Evolutionary conservation across 1,140 invertebrate species (phyloP).

Genomic region (Panonychus citri): DNA sequence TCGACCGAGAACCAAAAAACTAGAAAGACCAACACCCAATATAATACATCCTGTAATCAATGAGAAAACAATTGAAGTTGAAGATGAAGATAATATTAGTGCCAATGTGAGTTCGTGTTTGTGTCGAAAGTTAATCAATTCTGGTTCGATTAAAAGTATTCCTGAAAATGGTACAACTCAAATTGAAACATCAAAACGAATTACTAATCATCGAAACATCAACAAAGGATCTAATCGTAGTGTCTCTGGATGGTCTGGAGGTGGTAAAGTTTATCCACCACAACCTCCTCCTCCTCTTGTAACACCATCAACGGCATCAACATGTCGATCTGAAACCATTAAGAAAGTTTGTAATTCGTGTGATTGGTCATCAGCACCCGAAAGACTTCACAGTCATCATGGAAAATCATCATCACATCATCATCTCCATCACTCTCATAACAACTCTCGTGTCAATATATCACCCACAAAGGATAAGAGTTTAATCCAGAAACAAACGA

Average conservation of each 20-base stretch:
- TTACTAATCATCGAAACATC: too few species aligned
- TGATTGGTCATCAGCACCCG: conserved; percentile 29
- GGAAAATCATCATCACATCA: background rate
- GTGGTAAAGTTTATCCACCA: too few species aligned
- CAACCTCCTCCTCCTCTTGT: background rate
- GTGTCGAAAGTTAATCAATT: too few species aligned
- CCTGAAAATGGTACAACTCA: too few species aligned
- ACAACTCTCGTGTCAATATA: too few species aligned
- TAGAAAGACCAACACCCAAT: conserved; percentile 13
- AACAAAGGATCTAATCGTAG: too few species aligned
- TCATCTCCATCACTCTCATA: too few species aligned
- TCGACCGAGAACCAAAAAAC: conserved; percentile 12
- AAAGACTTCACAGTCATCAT: conserved; percentile 33
- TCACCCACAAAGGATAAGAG: too few species aligned
- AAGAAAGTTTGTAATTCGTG: conserved; percentile 32
- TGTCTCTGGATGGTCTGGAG: too few species aligned
- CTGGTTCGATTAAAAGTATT: too few species aligned
- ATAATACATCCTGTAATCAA: conserved; percentile 13
- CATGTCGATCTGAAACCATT: conserved; percentile 13
- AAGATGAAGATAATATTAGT: conserved; percentile 5
- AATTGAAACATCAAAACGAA: too few species aligned
- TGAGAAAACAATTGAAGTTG: background rate
- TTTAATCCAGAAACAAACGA: too few species aligned
- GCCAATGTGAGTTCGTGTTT: background rate
- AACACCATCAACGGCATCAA: background rate